These are phyloP conservation scores for Cardinalis cardinalis DNA, from an alignment of 2,113 vertebrate genomes.

Conservation along the genomic window DNA sequence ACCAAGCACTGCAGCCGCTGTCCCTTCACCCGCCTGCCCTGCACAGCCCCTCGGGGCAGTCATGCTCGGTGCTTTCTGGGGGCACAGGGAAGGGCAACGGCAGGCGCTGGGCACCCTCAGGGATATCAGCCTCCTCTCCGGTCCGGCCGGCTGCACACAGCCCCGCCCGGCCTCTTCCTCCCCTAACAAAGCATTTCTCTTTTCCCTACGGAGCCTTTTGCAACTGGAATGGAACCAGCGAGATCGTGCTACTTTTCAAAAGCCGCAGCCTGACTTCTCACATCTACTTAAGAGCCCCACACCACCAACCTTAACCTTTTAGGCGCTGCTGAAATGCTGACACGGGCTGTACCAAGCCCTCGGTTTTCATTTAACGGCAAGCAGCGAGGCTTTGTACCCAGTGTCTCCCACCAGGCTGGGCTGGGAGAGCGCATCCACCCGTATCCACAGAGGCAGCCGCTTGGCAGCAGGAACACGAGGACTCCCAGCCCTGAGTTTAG, in stretches of 20 bases:
- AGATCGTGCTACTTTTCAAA: background rate
- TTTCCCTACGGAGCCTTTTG: conserved; percentile 1
- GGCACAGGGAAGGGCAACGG: background rate
- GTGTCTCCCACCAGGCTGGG: background rate
- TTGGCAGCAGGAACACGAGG: background rate
- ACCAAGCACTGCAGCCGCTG: background rate
- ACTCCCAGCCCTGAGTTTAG: background rate
- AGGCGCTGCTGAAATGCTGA: background rate
- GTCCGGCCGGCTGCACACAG: background rate
- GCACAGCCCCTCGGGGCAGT: background rate
- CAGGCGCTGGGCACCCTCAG: background rate
- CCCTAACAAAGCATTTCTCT: background rate
- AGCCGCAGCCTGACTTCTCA: background rate
- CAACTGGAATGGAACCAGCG: background rate
- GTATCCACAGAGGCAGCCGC: background rate
- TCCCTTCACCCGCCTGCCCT: background rate
- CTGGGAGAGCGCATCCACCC: background rate
- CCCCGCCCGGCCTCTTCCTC: background rate
- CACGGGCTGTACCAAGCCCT: background rate
- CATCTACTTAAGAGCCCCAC: background rate
- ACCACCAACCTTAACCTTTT: background rate
- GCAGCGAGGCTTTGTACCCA: background rate
- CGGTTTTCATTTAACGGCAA: background rate
- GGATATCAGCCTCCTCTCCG: background rate
- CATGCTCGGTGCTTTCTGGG: background rate